These are phyloP conservation scores for Sipha flava DNA, from an alignment of 1,140 invertebrate genomes.

Conservation along the genomic window DNA sequence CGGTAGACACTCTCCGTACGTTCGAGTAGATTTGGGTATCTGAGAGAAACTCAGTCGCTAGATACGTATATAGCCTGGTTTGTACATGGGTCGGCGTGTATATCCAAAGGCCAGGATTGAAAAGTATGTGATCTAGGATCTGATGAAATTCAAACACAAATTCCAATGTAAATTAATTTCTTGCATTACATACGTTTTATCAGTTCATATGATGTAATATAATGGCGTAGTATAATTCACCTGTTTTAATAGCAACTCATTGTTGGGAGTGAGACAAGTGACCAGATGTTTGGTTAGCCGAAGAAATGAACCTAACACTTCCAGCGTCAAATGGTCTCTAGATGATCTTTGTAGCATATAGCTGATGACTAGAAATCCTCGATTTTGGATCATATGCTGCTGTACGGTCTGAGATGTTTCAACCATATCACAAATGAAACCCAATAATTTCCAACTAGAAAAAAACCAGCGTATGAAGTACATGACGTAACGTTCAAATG, in stretches of 20 bases:
- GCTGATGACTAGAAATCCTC: conserved; percentile 96
- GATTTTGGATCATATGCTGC: conserved; percentile 96
- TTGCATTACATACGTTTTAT: too few relatives aligned
- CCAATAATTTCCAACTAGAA: conserved; percentile 84
- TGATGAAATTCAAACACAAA: conserved; percentile 47
- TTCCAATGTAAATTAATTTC: neutral
- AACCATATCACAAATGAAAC: conserved; percentile 94
- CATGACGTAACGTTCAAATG: too few relatives aligned
- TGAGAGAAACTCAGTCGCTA: conserved; percentile 94
- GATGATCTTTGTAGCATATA: conserved; percentile 91
- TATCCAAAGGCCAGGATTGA: conserved; percentile 98
- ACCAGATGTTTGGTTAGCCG: conserved; percentile 94
- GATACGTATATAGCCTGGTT: conserved; percentile 88
- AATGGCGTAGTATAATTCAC: conserved; percentile 47
- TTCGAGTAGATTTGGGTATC: conserved; percentile 97
- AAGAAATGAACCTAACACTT: conserved; percentile 86
- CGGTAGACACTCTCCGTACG: conserved; percentile 90
- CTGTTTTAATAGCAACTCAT: conserved; percentile 90
- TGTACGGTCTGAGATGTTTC: conserved; percentile 94
- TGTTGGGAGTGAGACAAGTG: conserved; percentile 83
- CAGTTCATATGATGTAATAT: too few relatives aligned
- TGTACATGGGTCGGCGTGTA: conserved; percentile 94
- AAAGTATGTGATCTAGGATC: conserved; percentile 95
- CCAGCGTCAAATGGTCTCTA: conserved; percentile 84
- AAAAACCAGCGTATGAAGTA: neutral